phyloP scores from a whole-genome alignment of 1,140 invertebrate genomes.

The Nylanderia fulva region DNA sequence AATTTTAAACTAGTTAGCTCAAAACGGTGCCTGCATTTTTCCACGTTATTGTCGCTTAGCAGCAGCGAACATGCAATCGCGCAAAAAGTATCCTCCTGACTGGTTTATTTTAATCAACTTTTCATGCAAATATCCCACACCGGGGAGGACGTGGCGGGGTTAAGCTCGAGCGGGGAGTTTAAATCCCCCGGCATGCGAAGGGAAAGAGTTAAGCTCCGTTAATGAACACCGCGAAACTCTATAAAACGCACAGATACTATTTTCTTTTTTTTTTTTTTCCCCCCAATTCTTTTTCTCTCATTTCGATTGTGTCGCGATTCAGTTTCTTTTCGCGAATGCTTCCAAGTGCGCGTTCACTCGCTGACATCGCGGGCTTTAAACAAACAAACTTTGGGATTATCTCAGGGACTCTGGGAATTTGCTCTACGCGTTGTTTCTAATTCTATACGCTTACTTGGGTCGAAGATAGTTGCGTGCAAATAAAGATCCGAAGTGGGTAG shows the following conservation, averaged over 20 bases:
- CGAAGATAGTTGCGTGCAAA: conserved; percentile 67
- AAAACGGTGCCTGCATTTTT: background rate
- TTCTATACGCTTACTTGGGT: conserved; percentile 58
- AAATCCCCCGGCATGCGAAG: conserved; percentile 55
- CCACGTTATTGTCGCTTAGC: conserved; percentile 31
- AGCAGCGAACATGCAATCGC: conserved; percentile 36
- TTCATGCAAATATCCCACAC: conserved; percentile 52
- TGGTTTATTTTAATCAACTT: conserved; percentile 63
- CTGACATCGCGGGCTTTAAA: conserved; percentile 46
- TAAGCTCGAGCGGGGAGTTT: conserved; percentile 56
- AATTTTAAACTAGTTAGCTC: conserved; percentile 41
- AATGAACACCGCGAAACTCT: conserved; percentile 67
- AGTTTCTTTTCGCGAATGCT: conserved; percentile 20
- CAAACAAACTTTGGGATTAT: conserved; percentile 73
- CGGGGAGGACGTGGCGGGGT: conserved; percentile 18
- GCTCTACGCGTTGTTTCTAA: conserved; percentile 69
- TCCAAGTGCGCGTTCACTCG: conserved; percentile 17
- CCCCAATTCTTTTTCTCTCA: background rate
- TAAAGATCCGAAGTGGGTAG: conserved; percentile 58
- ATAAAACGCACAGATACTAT: conserved; percentile 50
- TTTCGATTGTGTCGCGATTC: conserved; percentile 46
- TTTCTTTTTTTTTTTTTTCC: background rate
- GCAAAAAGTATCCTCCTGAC: conserved; percentile 44
- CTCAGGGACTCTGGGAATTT: conserved; percentile 71
- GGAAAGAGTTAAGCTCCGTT: conserved; percentile 57